A percentile compares a stretch with the other conserved stretches of the same genome.
Conservation (phyloP, 2,797 vertebrate species). For the Sebastes kiyomatsui region DNA sequence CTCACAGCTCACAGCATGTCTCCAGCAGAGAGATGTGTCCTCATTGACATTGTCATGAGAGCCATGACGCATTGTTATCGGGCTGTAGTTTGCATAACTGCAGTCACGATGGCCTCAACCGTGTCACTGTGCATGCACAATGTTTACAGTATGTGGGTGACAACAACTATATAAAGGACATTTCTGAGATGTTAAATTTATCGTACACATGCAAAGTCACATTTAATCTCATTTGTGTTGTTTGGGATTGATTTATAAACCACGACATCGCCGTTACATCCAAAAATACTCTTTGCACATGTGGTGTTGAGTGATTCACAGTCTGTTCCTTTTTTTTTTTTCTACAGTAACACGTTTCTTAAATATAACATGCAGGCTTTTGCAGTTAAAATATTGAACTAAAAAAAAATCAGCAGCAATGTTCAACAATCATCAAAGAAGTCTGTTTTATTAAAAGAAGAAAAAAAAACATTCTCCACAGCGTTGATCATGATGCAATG, state of each 20-base stretch:
- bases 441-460: background rate
- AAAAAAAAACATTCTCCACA: background rate
- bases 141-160: background rate
- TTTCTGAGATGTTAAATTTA: background rate
- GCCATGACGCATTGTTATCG: constrained; percentile 13
- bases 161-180: background rate
- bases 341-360: background rate
- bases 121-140: background rate
- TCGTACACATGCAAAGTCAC: background rate
- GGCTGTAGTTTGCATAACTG: constrained; percentile 21
- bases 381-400: background rate
- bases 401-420: background rate
- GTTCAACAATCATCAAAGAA: background rate
- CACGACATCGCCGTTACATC: background rate
- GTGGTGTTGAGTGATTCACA: background rate
- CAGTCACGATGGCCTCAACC: background rate
- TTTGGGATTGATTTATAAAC: background rate
- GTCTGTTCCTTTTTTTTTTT: background rate
- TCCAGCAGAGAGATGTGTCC: constrained; percentile 16
- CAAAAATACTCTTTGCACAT: background rate
- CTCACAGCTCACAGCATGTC: constrained; percentile 20
- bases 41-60: constrained; percentile 44
- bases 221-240: background rate
- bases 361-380: background rate
- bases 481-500: background rate